Percentiles rank a stretch among this genome's conserved stretches.
Conservation (phyloP, 2,888 invertebrate species). For the Ommatoiulus sabulosus region DNA sequence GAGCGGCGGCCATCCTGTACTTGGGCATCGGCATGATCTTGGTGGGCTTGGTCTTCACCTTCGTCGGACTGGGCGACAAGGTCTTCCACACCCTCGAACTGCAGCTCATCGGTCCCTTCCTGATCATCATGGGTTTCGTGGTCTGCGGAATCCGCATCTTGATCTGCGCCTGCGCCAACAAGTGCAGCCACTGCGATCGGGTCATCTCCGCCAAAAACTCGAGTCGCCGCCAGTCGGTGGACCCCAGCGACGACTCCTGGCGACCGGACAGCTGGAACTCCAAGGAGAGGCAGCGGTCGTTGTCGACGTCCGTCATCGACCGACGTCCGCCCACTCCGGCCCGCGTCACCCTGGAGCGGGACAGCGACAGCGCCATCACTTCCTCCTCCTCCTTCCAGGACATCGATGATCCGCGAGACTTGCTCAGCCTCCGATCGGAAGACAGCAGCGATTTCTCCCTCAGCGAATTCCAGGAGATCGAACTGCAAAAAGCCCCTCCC, state of each 20-base stretch:
- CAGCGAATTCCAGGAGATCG: slow-evolving; percentile 54
- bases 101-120: slow-evolving; percentile 86
- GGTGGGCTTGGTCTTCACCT: slow-evolving; percentile 86
- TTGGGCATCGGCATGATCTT: slow-evolving; percentile 86
- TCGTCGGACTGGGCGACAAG: slow-evolving; percentile 91
- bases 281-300: not conserved
- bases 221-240: not conserved
- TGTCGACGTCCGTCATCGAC: not conserved
- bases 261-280: not conserved
- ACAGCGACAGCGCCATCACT: not conserved
- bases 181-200: slow-evolving; percentile 54
- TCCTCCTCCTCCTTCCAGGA: slow-evolving; percentile 47
- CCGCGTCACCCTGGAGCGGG: slow-evolving; percentile 30
- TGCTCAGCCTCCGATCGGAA: slow-evolving; percentile 48
- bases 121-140: slow-evolving; percentile 81
- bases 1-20: slow-evolving; percentile 86
- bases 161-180: slow-evolving; percentile 72
- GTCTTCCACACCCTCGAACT: slow-evolving; percentile 78
- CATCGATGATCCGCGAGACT: not conserved
- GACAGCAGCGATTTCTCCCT: slow-evolving; percentile 49
- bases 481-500: not conserved
- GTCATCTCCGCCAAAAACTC: not conserved
- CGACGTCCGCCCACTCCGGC: slow-evolving; percentile 50
- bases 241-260: slow-evolving; percentile 45
- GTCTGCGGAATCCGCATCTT: slow-evolving; percentile 86